Conservation (phyloP, 2,797 vertebrate species). For the Chelmon rostratus region DNA sequence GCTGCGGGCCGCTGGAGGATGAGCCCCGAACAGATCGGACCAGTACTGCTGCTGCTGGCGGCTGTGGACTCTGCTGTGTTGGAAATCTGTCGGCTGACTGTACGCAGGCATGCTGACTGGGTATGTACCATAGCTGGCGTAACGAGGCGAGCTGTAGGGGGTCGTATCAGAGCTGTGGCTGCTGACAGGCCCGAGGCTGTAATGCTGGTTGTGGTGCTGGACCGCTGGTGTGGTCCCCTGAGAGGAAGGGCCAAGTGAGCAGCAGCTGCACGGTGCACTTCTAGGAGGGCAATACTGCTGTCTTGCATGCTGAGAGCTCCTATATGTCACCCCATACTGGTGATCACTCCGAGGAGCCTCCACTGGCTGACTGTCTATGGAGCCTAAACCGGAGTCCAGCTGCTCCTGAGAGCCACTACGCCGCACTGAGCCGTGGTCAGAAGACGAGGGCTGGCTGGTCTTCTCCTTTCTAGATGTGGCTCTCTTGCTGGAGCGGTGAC, state of each 20-base stretch:
- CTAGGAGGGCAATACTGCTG: conserved; percentile 36
- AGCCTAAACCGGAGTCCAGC: conserved; percentile 86
- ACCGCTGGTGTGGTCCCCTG: conserved; percentile 15
- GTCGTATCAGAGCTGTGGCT: conserved; percentile 32
- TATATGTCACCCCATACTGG: conserved; percentile 25
- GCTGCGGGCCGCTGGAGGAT: background rate
- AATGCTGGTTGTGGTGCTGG: conserved; percentile 50
- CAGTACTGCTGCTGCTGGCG: conserved; percentile 62
- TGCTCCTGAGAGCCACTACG: conserved; percentile 66
- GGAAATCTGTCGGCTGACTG: conserved; percentile 61
- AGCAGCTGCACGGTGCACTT: conserved; percentile 67
- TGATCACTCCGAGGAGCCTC: conserved; percentile 61
- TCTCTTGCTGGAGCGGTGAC: conserved; percentile 61
- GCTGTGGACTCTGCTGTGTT: conserved; percentile 45
- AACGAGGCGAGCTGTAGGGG: conserved; percentile 37
- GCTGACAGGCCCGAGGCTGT: conserved; percentile 32
- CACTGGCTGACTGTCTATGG: conserved; percentile 73
- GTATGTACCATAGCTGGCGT: conserved; percentile 56
- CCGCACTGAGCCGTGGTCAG: conserved; percentile 26
- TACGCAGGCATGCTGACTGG: conserved; percentile 43
- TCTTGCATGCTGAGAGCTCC: conserved; percentile 35
- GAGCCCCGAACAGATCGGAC: conserved; percentile 64
- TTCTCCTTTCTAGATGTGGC: conserved; percentile 65
- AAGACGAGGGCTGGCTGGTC: background rate
- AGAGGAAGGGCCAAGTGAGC: conserved; percentile 41